Evolutionary conservation across 1,140 invertebrate species (phyloP), one percentile per base, ranked within the genome.

Genomic region (Cydia pomonella): DNA sequence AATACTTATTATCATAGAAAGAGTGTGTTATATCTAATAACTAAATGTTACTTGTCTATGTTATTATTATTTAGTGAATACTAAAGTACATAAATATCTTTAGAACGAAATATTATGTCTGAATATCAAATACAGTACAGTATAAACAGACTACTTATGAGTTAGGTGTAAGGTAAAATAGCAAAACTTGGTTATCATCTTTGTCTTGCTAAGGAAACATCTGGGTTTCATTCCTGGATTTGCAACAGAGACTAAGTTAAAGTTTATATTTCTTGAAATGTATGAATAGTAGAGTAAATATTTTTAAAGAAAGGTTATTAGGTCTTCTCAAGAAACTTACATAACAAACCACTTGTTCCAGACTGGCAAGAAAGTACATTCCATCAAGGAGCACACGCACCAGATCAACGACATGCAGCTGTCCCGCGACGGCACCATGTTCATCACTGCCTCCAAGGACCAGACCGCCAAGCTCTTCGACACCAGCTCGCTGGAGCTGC

Each of bases 351-450:
- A 12, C 6, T 23, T 7, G 21, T 88, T 92, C 81, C 83, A 97
- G 96, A 97, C 96, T 81, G 97, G 97, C 13, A 97, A 97, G 82
- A 96, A 96, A 87, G 90, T 97, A 1, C 95, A 96, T 79, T 94
- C 95, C 10, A 94, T 96, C 16, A 95, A 96, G 78, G 97, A 97
- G 77, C 99, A 99, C 88, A 95, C 94, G 1, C 95, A 95, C 62
- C 95, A 96, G 79, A 99, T 99, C 75, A 99, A 98, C 90, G 98
- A 99, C 87, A 98, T 99, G 96, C 98, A 99, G 91, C 94, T 97
- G 77, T 97, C 96, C 53, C 97, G 97, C 84, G 98, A 99, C 90
- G 96, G 96, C 21, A 98, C 97, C 2, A 98, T 99, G 97, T 97
- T 99, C 84, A 97, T 99, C 16, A 98, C 98, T 4, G 98, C 98